Percentiles rank a stretch among this genome's conserved stretches.
These are phyloP conservation scores for Drosophila sproati DNA, from an alignment of 1,140 invertebrate genomes.

Conservation along the genomic window DNA sequence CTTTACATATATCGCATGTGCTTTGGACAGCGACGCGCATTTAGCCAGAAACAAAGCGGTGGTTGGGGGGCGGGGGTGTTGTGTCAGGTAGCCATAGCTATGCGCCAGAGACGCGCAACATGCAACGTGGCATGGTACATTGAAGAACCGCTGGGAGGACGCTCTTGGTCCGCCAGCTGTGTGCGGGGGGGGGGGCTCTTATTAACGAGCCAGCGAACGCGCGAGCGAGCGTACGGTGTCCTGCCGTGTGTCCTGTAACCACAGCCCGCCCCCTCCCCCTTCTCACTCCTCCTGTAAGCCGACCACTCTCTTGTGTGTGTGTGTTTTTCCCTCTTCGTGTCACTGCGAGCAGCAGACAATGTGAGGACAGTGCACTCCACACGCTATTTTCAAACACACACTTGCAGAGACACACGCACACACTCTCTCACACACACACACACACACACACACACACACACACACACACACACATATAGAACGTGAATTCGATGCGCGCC, in stretches of 20 bases:
- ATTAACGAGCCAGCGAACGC: slow-evolving; percentile 79
- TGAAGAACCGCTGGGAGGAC: slow-evolving; percentile 7
- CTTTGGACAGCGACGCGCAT: slow-evolving; percentile 73
- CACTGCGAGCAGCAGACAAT: slow-evolving; percentile 59
- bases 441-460: neutral
- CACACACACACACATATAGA: slow-evolving; percentile 5
- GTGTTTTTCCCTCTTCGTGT: slow-evolving; percentile 8
- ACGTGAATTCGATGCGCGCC: slow-evolving; percentile 70
- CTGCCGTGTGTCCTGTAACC: slow-evolving; percentile 49
- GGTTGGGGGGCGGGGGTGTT: neutral
- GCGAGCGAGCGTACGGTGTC: slow-evolving; percentile 67
- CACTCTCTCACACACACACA: slow-evolving; percentile 25
- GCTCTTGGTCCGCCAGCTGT: slow-evolving; percentile 5
- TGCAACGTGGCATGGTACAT: neutral
- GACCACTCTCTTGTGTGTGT: slow-evolving; percentile 23
- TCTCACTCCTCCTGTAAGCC: neutral
- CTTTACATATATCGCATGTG: slow-evolving; percentile 50
- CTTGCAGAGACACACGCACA: slow-evolving; percentile 19
- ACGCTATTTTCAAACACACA: slow-evolving; percentile 53
- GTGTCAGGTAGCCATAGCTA: slow-evolving; percentile 14
- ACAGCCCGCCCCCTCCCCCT: too few relatives aligned
- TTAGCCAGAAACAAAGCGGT: slow-evolving; percentile 54
- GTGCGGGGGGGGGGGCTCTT: slow-evolving; percentile 56
- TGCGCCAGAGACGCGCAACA: neutral
- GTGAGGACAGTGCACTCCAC: slow-evolving; percentile 73